A percentile compares a stretch with the other conserved stretches of the same genome.
Conservation (phyloP, 2,113 vertebrate genomes). For the Podocnemis expansa region DNA sequence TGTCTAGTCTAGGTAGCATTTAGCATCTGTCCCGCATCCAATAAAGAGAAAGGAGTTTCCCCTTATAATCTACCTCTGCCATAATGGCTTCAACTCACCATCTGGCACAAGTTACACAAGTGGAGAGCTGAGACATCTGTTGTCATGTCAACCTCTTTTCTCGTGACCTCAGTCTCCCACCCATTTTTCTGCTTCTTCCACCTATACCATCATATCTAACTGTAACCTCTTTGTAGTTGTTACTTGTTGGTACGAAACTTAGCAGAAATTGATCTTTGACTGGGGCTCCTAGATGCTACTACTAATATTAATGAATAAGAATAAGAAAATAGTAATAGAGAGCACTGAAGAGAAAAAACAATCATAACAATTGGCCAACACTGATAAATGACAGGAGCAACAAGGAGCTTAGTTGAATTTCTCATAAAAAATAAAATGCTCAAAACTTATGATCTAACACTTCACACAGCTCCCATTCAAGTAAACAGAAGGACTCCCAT, state of each 20-base stretch:
- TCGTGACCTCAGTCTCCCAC: no score
- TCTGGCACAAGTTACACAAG: neutral
- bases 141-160: no score
- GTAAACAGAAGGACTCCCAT: neutral
- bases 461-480: neutral
- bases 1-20: neutral
- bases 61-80: neutral
- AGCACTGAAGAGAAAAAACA: neutral
- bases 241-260: no score
- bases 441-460: neutral
- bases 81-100: rapidly evolving
- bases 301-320: no score
- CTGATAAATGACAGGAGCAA: neutral
- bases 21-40: neutral
- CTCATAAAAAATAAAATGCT: neutral
- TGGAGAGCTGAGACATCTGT: no score
- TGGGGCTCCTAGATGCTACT: no score
- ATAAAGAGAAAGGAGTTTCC: neutral
- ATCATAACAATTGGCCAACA: neutral
- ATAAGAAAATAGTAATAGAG: neutral
- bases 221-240: no score
- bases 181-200: no score
- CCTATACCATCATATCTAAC: no score
- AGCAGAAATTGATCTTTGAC: no score
- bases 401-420: rapidly evolving